Evolutionary conservation across 1,140 invertebrate genomes (phyloP).

Genomic region (Daktulosphaira vitifoliae): DNA sequence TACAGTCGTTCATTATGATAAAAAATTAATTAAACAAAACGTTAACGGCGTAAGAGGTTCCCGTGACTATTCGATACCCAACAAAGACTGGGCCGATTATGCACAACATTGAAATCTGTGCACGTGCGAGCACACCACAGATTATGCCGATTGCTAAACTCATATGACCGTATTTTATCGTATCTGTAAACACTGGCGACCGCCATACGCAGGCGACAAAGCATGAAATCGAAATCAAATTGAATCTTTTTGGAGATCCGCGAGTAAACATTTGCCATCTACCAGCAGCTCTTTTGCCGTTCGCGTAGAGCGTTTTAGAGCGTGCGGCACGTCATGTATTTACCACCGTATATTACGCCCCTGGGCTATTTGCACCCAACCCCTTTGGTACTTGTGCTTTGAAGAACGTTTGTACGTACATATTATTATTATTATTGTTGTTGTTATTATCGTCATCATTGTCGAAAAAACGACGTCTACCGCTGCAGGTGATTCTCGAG

Average conservation of each 20-base stretch:
- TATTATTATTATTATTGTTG: not conserved
- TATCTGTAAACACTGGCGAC: not conserved
- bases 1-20: too few species aligned
- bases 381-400: slow-evolving; percentile 7
- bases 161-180: not conserved
- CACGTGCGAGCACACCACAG: too few species aligned
- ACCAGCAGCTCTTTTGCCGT: not conserved
- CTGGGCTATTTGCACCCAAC: slow-evolving; percentile 15
- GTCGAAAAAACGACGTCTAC: not conserved
- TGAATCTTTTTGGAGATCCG: not conserved
- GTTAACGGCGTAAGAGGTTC: too few species aligned
- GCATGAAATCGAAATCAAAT: slow-evolving; percentile 32
- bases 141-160: too few species aligned
- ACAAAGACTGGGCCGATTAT: too few species aligned
- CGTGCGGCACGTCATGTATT: not conserved
- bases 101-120: too few species aligned
- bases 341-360: slow-evolving; percentile 23
- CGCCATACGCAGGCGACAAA: slow-evolving; percentile 3
- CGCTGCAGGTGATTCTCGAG: not conserved
- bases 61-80: too few species aligned
- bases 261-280: slow-evolving; percentile 12
- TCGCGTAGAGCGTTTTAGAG: slow-evolving; percentile 16
- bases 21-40: too few species aligned
- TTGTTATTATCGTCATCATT: not conserved
- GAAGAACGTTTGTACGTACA: not conserved